Conservation (phyloP, 2,888 invertebrate genomes). For the Drosophila longiperda region DNA sequence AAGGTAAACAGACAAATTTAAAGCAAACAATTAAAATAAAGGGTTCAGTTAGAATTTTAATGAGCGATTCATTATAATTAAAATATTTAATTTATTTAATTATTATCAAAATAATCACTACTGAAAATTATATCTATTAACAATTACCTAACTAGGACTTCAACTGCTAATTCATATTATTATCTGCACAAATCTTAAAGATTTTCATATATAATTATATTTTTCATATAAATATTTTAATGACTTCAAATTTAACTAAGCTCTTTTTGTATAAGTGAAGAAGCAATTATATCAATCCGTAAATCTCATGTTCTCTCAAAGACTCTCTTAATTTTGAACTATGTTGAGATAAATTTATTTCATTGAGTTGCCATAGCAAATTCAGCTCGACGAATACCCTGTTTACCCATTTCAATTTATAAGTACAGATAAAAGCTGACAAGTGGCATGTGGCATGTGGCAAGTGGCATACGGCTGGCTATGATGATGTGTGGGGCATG, state of each 20-base stretch:
- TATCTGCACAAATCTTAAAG: neutral
- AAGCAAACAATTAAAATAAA: neutral
- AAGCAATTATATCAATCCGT: neutral
- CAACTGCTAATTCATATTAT: neutral
- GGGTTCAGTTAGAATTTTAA: neutral
- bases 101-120: neutral
- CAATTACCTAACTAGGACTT: neutral
- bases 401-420: constrained; percentile 17
- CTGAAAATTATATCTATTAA: neutral
- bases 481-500: constrained; percentile 45
- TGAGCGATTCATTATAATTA: neutral
- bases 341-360: too few relatives aligned
- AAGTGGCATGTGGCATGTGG: constrained; percentile 62
- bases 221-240: neutral
- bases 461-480: constrained; percentile 20
- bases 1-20: too few relatives aligned
- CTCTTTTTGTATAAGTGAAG: neutral
- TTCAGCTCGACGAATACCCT: constrained; percentile 7
- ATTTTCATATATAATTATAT: neutral
- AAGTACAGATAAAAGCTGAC: constrained; percentile 65
- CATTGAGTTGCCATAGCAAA: neutral
- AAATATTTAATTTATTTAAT: neutral
- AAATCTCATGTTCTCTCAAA: neutral
- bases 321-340: neutral
- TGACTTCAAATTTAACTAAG: neutral